Evolutionary conservation across 2,797 vertebrate genomes (phyloP).

Genomic region (Tachyglossus aculeatus): DNA sequence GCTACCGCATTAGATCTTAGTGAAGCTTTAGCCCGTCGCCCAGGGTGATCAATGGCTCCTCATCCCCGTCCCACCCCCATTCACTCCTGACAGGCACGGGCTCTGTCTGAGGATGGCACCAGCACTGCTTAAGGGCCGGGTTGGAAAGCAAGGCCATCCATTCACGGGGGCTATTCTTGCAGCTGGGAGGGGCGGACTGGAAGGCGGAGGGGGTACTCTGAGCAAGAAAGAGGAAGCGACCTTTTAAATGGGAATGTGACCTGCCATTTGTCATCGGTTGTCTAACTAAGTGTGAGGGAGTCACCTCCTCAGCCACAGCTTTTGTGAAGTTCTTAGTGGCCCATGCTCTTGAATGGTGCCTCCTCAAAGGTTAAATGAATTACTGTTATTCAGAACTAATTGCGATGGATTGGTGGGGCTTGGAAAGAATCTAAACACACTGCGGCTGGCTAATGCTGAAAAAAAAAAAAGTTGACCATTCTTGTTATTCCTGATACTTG

Average conservation of each 20-base stretch:
- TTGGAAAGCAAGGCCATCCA: slow-evolving; percentile 43
- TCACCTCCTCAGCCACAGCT: slow-evolving; percentile 70
- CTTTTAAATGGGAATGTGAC: slow-evolving; percentile 74
- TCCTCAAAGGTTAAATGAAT: slow-evolving; percentile 68
- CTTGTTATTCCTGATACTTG: too few species aligned
- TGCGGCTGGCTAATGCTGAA: background rate
- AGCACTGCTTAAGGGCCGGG: slow-evolving; percentile 21
- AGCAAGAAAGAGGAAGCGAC: slow-evolving; percentile 69
- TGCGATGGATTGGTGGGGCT: slow-evolving; percentile 32
- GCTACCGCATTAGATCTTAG: slow-evolving; percentile 10
- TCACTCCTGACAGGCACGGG: slow-evolving; percentile 45
- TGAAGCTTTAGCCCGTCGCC: background rate
- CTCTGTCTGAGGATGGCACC: slow-evolving; percentile 52
- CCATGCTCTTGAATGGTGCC: slow-evolving; percentile 56
- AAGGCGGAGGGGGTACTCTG: slow-evolving; percentile 54
- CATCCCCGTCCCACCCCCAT: too few species aligned
- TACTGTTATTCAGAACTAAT: slow-evolving; percentile 54
- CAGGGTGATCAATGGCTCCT: slow-evolving; percentile 14
- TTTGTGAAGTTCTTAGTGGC: slow-evolving; percentile 62
- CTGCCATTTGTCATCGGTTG: slow-evolving; percentile 71
- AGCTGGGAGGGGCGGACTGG: slow-evolving; percentile 48
- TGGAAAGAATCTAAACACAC: slow-evolving; percentile 4
- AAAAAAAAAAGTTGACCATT: slow-evolving; percentile 26
- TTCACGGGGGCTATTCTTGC: slow-evolving; percentile 62
- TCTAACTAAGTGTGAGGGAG: slow-evolving; percentile 63